Evolutionary conservation across 2,888 invertebrate genomes (phyloP).

Genomic region (Andrena hattorfiana): DNA sequence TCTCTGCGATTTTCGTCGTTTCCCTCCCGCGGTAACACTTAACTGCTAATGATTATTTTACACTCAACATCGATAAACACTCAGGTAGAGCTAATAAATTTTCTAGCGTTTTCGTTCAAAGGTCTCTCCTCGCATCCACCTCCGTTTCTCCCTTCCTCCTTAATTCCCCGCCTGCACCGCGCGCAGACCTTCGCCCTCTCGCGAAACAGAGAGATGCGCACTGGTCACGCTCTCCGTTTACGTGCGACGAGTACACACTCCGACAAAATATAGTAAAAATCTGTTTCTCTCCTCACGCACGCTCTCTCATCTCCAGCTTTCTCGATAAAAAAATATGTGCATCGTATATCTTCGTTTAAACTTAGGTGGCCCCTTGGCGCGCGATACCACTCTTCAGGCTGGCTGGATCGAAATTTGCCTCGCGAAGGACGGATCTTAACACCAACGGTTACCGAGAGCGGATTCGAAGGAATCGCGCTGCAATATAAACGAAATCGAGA

Average conservation of each 20-base stretch:
- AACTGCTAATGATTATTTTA: slow-evolving; percentile 74
- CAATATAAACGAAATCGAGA: neutral
- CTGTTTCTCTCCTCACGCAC: neutral
- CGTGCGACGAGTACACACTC: slow-evolving; percentile 12
- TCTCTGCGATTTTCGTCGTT: slow-evolving; percentile 22
- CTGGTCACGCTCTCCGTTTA: neutral
- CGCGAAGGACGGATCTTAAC: slow-evolving; percentile 59
- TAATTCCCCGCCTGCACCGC: neutral
- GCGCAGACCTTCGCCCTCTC: slow-evolving; percentile 1
- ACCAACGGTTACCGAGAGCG: neutral
- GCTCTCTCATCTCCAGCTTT: slow-evolving; percentile 16
- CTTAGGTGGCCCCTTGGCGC: slow-evolving; percentile 59
- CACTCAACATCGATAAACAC: slow-evolving; percentile 78
- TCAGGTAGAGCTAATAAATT: slow-evolving; percentile 71
- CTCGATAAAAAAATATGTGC: slow-evolving; percentile 74
- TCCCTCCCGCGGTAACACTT: slow-evolving; percentile 66
- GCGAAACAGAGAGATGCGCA: slow-evolving; percentile 12
- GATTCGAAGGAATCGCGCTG: neutral
- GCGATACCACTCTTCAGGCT: slow-evolving; percentile 63
- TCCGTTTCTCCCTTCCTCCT: slow-evolving; percentile 4
- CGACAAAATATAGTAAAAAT: slow-evolving; percentile 48
- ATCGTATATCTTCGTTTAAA: slow-evolving; percentile 66
- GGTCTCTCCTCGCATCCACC: slow-evolving; percentile 6
- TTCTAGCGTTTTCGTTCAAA: slow-evolving; percentile 50
- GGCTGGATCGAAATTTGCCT: slow-evolving; percentile 17